These are phyloP conservation scores for Alaudala cheleensis DNA, from an alignment of 2,113 vertebrate species.

Conservation along the genomic window DNA sequence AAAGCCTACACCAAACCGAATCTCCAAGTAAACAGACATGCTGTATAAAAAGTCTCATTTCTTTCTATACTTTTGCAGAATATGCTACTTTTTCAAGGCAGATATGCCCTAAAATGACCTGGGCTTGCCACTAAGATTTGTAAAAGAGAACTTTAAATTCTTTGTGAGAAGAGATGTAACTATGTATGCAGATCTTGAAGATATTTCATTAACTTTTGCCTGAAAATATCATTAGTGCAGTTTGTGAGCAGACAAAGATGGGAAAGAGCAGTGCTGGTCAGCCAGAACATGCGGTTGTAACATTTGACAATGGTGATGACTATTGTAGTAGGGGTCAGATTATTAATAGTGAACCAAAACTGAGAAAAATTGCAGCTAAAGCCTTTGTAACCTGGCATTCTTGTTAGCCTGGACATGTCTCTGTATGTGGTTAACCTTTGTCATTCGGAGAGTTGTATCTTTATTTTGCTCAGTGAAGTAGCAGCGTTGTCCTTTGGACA, in stretches of 20 bases:
- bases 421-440: background rate
- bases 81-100: background rate
- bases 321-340: background rate
- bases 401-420: background rate
- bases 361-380: background rate
- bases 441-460: accelerated
- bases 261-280: background rate
- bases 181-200: background rate
- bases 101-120: background rate
- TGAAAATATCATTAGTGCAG: background rate
- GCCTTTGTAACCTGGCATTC: background rate
- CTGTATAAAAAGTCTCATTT: background rate
- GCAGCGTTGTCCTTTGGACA: background rate
- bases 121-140: background rate
- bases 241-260: background rate
- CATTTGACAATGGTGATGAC: background rate
- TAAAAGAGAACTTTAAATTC: background rate
- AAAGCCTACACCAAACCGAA: background rate
- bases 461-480: background rate
- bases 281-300: background rate
- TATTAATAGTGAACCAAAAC: background rate
- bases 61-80: background rate
- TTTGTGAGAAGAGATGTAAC: background rate
- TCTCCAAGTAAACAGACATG: background rate
- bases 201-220: background rate